Conservation (phyloP, 2,797 vertebrate genomes). For the Lagorchestes hirsutus region DNA sequence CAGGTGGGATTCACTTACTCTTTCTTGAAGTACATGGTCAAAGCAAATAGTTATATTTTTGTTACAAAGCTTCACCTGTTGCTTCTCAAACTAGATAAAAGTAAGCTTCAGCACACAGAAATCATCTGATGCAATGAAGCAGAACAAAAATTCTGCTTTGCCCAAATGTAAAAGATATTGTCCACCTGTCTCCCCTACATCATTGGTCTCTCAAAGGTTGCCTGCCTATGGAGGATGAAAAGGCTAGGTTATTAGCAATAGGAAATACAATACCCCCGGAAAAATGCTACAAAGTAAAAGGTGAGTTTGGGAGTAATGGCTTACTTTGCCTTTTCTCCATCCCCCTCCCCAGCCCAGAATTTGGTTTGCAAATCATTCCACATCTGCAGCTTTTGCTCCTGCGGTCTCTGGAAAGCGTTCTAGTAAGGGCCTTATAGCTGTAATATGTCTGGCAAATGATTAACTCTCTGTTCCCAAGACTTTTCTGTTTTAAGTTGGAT, state of each 20-base stretch:
- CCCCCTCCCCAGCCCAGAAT: conserved; percentile 24
- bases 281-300: conserved; percentile 6
- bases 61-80: conserved; percentile 50
- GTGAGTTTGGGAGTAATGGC: conserved; percentile 16
- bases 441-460: conserved; percentile 65
- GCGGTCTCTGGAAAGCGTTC: conserved; percentile 54
- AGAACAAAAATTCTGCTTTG: neutral
- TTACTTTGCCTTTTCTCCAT: neutral
- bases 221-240: conserved; percentile 17
- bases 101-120: conserved; percentile 34
- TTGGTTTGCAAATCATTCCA: conserved; percentile 34
- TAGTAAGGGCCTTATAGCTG: conserved; percentile 33
- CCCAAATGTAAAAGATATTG: neutral
- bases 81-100: conserved; percentile 70
- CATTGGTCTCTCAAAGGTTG: neutral
- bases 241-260: neutral
- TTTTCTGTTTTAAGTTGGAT: conserved; percentile 55
- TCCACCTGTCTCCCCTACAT: neutral
- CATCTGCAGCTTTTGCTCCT: conserved; percentile 28
- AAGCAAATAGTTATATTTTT: conserved; percentile 64
- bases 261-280: neutral
- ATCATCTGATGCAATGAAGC: conserved; percentile 21
- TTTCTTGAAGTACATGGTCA: conserved; percentile 42
- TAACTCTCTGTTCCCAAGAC: conserved; percentile 62
- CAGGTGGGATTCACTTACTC: conserved; percentile 62